Base-by-base conservation (phyloP, 1,140 invertebrate genomes). In the Ceratitis capitata region DNA sequence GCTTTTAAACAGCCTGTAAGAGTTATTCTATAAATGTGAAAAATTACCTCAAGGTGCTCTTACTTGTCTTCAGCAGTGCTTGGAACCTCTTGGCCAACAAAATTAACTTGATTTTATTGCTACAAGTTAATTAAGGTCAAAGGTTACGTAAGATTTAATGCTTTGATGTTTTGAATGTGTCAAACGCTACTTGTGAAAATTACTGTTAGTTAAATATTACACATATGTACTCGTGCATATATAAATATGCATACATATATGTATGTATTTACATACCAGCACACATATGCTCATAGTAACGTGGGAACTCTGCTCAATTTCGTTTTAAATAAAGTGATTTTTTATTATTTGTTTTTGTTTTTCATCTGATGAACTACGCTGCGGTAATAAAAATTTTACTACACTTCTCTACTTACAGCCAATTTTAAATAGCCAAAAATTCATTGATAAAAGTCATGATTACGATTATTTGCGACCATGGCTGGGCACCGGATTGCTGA, bases 401-500 rank as follows among this genome's bases (percentile, higher is more conserved):
- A 42, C 86, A 47, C 83, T 69, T 74, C n/a, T 86, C 19, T 85
- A 69, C 89, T 85, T 88, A 4, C 85, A 96, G 94, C 93, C 93
- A 84, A 92, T 98, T 69, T 92, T 97, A 39, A 94, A 93, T 85
- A 96, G 95, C 86, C 94, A 93, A 45, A 95, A 94, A 88, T 94
- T 96, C 87, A 94, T 97, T 49, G 93, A 95, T 78, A 98, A 98
- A 92, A 94, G 95, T 74, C 89, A 90, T 53, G 93, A 96, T 87
- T 98, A 98, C 88, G 90, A 94, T 56, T 95, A 95, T 87, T 91
- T 98, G n/a, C 93, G 95, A 86, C 94, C 94, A 12, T 97, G 96
- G 95, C 91, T 97, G 19, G 96, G 96, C 29, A 94, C 94, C n/a
- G 96, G 96, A 32, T 92, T 97, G 3, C 92, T 97, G 1, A 96